Percentiles rank a stretch among this genome's conserved stretches.
Evolutionary conservation across 2,888 invertebrate species (phyloP).

Genomic region (Ectemnius continuus): DNA sequence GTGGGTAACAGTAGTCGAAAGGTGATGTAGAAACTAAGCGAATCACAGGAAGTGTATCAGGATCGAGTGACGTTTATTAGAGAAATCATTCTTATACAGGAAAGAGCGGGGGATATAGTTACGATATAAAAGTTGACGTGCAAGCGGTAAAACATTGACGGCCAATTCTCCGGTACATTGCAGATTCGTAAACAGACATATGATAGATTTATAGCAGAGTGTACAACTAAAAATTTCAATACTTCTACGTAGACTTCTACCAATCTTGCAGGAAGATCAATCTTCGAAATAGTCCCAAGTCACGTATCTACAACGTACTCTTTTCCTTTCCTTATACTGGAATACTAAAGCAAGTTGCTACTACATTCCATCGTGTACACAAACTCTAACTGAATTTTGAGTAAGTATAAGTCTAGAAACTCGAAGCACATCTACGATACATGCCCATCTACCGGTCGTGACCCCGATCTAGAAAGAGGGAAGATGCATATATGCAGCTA

Average conservation of each 20-base stretch:
- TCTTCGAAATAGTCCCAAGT: not conserved
- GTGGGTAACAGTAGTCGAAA: too few species aligned
- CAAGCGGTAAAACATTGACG: not conserved
- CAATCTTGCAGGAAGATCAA: not conserved
- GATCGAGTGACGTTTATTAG: too few species aligned
- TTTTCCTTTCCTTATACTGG: not conserved
- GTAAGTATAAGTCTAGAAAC: constrained; percentile 14
- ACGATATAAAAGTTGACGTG: constrained; percentile 1
- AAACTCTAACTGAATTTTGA: constrained; percentile 40
- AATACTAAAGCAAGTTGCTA: constrained; percentile 44
- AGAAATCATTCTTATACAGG: too few species aligned
- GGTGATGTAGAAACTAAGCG: too few species aligned
- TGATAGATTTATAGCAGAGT: not conserved
- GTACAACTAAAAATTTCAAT: not conserved
- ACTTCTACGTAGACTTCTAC: not conserved
- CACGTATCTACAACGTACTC: not conserved
- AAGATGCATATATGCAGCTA: constrained; percentile 38
- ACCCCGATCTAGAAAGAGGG: constrained; percentile 26
- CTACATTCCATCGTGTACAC: constrained; percentile 39
- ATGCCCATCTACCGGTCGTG: constrained; percentile 48
- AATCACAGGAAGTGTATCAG: too few species aligned
- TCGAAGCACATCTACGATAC: constrained; percentile 37
- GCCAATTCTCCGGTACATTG: not conserved
- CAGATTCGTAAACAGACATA: not conserved
- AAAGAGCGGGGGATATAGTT: not conserved